Conservation (phyloP, 2,888 invertebrate genomes). For the Zeuzera pyrina region DNA sequence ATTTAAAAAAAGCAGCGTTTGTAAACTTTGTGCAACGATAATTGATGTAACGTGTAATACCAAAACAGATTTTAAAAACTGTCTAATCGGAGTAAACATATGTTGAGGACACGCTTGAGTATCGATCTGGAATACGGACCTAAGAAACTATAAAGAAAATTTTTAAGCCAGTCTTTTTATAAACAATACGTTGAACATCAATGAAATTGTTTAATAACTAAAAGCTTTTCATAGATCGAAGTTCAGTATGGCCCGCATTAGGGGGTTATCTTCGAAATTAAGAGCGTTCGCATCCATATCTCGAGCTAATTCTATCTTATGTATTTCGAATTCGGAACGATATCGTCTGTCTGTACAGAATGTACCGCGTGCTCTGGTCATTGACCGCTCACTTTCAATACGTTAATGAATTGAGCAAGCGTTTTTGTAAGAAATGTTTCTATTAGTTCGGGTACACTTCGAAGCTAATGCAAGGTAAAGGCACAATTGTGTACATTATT, state of each 20-base stretch:
- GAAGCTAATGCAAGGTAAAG: too few relatives aligned
- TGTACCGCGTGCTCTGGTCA: constrained; percentile 45
- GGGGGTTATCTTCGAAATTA: constrained; percentile 60
- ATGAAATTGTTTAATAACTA: constrained; percentile 18
- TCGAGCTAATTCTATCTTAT: constrained; percentile 52
- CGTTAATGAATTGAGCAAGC: constrained; percentile 62
- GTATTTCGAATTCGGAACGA: constrained; percentile 45
- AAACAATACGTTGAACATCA: background rate
- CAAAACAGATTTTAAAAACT: too few relatives aligned
- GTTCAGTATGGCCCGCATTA: constrained; percentile 46
- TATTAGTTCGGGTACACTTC: constrained; percentile 31
- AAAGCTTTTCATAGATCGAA: constrained; percentile 36
- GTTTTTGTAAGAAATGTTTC: constrained; percentile 41
- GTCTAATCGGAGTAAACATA: too few relatives aligned
- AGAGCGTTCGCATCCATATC: constrained; percentile 50
- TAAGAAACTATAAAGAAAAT: too few relatives aligned
- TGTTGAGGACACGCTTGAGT: too few relatives aligned
- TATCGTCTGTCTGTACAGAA: constrained; percentile 27
- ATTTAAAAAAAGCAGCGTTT: too few relatives aligned
- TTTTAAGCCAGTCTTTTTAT: background rate
- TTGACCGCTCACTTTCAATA: constrained; percentile 39
- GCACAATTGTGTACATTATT: too few relatives aligned
- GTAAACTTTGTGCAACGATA: too few relatives aligned
- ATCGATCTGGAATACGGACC: too few relatives aligned
- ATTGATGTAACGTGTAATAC: too few relatives aligned